phyloP scores from a whole-genome alignment of 2,888 invertebrate species.

The Adelognathus sp. region DNA sequence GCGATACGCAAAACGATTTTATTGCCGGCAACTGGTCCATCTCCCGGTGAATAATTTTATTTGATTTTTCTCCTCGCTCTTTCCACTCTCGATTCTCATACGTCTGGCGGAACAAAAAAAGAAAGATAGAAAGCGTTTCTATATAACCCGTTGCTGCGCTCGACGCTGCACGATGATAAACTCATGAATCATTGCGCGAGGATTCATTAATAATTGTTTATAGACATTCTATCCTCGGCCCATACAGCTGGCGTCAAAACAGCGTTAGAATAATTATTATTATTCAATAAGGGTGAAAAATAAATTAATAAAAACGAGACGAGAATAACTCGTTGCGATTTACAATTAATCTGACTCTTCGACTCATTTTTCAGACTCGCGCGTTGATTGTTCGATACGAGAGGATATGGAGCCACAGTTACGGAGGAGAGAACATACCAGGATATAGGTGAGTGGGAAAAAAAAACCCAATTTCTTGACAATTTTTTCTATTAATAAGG shows the following conservation, averaged over 20 bases:
- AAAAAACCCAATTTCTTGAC: background rate
- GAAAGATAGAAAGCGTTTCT: background rate
- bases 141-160: constrained; percentile 26
- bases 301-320: background rate
- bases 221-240: background rate
- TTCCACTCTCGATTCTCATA: constrained; percentile 9
- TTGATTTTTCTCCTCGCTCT: constrained; percentile 13
- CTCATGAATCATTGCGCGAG: constrained; percentile 43
- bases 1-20: constrained; percentile 55
- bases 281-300: background rate
- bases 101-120: constrained; percentile 26
- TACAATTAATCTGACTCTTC: constrained; percentile 29
- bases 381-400: background rate
- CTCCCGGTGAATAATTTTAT: constrained; percentile 2
- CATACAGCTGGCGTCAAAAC: background rate
- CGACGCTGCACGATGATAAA: background rate
- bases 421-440: background rate
- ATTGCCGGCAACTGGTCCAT: constrained; percentile 50
- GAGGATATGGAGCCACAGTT: constrained; percentile 46
- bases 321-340: constrained; percentile 24
- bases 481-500: background rate
- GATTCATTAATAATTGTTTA: constrained; percentile 48
- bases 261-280: constrained; percentile 3
- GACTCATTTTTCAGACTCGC: constrained; percentile 34
- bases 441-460: constrained; percentile 22